Conservation (phyloP, 2,888 invertebrate genomes). For the Neuroscelio doddi region DNA sequence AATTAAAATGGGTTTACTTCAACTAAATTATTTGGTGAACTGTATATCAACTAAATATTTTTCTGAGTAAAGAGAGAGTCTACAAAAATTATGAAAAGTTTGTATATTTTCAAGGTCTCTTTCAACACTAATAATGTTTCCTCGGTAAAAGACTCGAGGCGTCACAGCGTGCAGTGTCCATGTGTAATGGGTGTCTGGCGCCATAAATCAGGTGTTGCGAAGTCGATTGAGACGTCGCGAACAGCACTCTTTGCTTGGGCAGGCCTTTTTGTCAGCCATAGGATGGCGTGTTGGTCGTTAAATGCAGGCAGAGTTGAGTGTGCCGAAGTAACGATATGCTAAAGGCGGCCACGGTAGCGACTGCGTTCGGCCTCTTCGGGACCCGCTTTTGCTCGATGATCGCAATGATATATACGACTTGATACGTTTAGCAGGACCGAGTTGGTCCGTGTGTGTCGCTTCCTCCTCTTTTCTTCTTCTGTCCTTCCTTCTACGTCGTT, state of each 20-base stretch:
- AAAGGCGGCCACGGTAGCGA: conserved; percentile 55
- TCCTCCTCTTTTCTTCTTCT: background rate
- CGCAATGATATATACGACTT: conserved; percentile 33
- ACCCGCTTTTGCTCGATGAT: conserved; percentile 48
- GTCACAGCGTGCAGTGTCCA: conserved; percentile 29
- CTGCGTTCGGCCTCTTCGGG: conserved; percentile 49
- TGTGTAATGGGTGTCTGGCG: conserved; percentile 39
- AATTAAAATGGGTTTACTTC: too few species aligned
- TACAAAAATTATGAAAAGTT: too few species aligned
- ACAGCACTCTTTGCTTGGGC: conserved; percentile 60
- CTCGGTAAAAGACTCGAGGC: conserved; percentile 20
- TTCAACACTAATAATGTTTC: conserved; percentile 5
- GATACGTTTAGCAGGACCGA: conserved; percentile 23
- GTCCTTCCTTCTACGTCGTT: conserved; percentile 11
- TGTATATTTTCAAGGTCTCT: too few species aligned
- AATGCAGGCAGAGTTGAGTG: conserved; percentile 67
- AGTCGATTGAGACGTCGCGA: conserved; percentile 68
- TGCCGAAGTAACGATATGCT: conserved; percentile 68
- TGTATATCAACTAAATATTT: too few species aligned
- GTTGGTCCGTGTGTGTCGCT: conserved; percentile 44
- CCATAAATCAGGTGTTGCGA: conserved; percentile 63
- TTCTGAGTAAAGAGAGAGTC: too few species aligned
- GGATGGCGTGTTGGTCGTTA: conserved; percentile 59
- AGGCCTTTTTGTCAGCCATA: conserved; percentile 39
- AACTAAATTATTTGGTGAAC: too few species aligned